Conservation (phyloP, 2,888 invertebrate genomes). For the Drosophila emarginata region DNA sequence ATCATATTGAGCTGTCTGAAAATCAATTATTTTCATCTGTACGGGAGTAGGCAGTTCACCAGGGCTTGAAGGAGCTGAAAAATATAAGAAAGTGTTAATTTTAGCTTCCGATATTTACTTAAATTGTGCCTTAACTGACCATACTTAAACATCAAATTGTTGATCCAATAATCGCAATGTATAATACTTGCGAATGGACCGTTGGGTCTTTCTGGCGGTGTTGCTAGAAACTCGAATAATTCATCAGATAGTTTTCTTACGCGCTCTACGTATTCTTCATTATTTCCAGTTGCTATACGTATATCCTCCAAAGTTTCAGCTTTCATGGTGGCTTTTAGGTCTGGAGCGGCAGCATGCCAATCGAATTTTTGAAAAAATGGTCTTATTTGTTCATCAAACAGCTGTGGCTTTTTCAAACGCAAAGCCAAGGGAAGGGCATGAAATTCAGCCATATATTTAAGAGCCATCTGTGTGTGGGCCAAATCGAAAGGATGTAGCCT, state of each 20-base stretch:
- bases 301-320: constrained; percentile 54
- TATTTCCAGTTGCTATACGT: constrained; percentile 43
- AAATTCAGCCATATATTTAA: constrained; percentile 55
- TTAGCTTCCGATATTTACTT: background rate
- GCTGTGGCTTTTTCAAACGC: constrained; percentile 38
- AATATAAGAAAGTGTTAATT: background rate
- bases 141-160: constrained; percentile 66
- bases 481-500: constrained; percentile 51
- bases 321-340: constrained; percentile 55
- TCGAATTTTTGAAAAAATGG: constrained; percentile 61
- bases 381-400: constrained; percentile 36
- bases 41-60: constrained; percentile 18
- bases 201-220: constrained; percentile 37
- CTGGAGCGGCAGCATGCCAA: constrained; percentile 63
- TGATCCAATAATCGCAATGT: constrained; percentile 60
- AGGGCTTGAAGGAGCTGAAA: constrained; percentile 28
- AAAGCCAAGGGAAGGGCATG: constrained; percentile 55
- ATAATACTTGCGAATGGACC: constrained; percentile 53
- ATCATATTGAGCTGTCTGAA: constrained; percentile 63
- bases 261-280: constrained; percentile 26
- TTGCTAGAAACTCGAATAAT: constrained; percentile 52
- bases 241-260: constrained; percentile 39
- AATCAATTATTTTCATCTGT: constrained; percentile 58
- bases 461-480: constrained; percentile 39
- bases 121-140: constrained; percentile 33